Evolutionary conservation across 2,888 invertebrate species (phyloP).

Genomic region (Apamea anceps): DNA sequence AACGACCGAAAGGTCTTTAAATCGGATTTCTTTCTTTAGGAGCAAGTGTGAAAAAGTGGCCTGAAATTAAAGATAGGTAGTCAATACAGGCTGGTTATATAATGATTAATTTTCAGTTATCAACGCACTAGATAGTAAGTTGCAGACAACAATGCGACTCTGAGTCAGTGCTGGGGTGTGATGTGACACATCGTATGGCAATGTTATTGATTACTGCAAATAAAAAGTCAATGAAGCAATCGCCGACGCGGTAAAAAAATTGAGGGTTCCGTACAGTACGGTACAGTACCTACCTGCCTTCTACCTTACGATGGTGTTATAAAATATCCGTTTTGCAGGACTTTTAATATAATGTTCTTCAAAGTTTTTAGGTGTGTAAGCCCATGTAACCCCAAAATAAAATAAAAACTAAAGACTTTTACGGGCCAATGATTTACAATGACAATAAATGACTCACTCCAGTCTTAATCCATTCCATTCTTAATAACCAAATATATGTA

Average conservation of each 20-base stretch:
- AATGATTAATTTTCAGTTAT: constrained; percentile 66
- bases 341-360: neutral
- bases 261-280: constrained; percentile 71
- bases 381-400: neutral
- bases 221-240: constrained; percentile 62
- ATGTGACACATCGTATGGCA: constrained; percentile 75
- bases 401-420: neutral
- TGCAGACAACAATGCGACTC: constrained; percentile 73
- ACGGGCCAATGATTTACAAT: constrained; percentile 13
- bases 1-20: neutral
- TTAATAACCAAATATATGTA: neutral
- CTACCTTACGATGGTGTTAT: neutral
- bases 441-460: constrained; percentile 22
- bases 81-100: constrained; percentile 24
- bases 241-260: constrained; percentile 17
- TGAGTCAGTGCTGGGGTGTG: constrained; percentile 78
- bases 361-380: neutral
- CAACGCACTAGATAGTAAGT: constrained; percentile 60
- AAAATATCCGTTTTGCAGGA: neutral
- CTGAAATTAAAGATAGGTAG: neutral
- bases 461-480: neutral
- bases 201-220: constrained; percentile 76
- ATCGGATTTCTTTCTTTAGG: neutral
- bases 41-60: neutral
- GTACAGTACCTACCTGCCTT: neutral